A percentile compares a stretch with the other conserved stretches of the same genome.
phyloP scores from a whole-genome alignment of 1,140 invertebrate genomes.

The Atta texana region DNA sequence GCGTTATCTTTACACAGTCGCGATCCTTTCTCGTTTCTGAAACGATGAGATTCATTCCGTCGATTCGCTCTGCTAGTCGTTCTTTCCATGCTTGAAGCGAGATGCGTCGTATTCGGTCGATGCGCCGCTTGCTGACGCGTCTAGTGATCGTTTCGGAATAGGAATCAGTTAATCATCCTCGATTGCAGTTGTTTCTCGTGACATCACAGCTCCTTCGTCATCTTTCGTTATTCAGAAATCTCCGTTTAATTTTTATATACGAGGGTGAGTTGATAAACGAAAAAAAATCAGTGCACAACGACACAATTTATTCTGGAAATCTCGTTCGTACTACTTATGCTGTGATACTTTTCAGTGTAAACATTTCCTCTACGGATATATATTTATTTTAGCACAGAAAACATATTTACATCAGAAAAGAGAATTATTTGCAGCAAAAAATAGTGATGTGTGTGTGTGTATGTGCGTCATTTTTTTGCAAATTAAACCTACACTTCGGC shows the following conservation, averaged over 20 bases:
- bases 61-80: background rate
- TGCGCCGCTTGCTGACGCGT: constrained; percentile 22
- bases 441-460: background rate
- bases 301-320: background rate
- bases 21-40: background rate
- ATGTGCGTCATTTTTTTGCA: too few species aligned
- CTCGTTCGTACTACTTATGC: background rate
- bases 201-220: background rate
- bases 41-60: background rate
- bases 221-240: background rate
- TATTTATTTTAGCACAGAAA: background rate
- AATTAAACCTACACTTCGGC: constrained; percentile 18
- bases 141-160: background rate
- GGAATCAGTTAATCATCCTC: constrained; percentile 25
- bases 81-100: background rate
- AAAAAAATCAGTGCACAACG: background rate
- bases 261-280: background rate
- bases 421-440: background rate
- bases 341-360: background rate
- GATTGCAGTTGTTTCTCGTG: background rate
- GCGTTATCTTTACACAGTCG: constrained; percentile 66
- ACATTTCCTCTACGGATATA: background rate
- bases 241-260: background rate
- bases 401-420: background rate
- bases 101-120: constrained; percentile 32